Conservation (phyloP, 1,140 invertebrate genomes). For the honey bee (Apis mellifera) region Amel_HAv3.1 CM009945.2:484001-484500, state of each 20-base stretch:
- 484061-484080: background rate
- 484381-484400: conserved; percentile 93
- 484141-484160: conserved; percentile 71
- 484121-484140: conserved; percentile 76
- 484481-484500: background rate
- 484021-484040: background rate
- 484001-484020: background rate
- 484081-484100: conserved; percentile 36
- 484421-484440: conserved; percentile 91
- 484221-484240: conserved; percentile 87
- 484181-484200: conserved; percentile 82
- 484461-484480: conserved; percentile 6
- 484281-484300: conserved; percentile 87
- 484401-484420: conserved; percentile 89
- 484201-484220: conserved; percentile 89
- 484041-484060: background rate
- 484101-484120: conserved; percentile 73
- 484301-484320: conserved; percentile 88
- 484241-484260: conserved; percentile 90
- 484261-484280: conserved; percentile 90
- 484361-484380: conserved; percentile 90
- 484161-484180: conserved; percentile 74
- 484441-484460: conserved; percentile 87
- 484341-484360: conserved; percentile 90
- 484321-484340: conserved; percentile 87